Evolutionary conservation across 1,140 invertebrate genomes (phyloP).

Genomic region (Apocrypta bakeri): DNA sequence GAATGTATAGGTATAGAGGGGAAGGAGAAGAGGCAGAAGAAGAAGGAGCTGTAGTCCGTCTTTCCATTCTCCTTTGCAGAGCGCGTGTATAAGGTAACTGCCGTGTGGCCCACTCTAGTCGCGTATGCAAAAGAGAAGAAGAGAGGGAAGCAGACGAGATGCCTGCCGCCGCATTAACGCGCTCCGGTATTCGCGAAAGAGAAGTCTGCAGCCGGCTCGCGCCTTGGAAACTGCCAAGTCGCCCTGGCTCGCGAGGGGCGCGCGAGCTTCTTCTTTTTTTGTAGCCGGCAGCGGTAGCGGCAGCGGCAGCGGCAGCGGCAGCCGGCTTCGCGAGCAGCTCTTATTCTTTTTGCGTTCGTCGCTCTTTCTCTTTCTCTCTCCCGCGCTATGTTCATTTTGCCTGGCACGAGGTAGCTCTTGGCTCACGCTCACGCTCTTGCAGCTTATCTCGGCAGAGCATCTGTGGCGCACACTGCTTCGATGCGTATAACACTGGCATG

Average conservation of each 20-base stretch:
- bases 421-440: neutral
- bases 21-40: too few species aligned
- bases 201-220: conserved; percentile 42
- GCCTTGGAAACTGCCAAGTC: conserved; percentile 51
- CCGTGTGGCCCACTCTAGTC: neutral
- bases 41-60: neutral
- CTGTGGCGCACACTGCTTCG: neutral
- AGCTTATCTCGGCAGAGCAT: conserved; percentile 3
- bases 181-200: conserved; percentile 43
- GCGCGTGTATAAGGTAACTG: neutral
- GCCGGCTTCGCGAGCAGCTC: neutral
- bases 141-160: conserved; percentile 49
- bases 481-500: neutral
- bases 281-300: neutral
- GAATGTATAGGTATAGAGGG: too few species aligned
- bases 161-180: conserved; percentile 61
- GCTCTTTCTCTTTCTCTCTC: neutral
- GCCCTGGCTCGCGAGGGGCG: conserved; percentile 37
- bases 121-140: conserved; percentile 61
- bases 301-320: too few species aligned
- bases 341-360: neutral
- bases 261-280: neutral
- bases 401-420: neutral
- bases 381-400: neutral
- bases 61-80: neutral